Evolutionary conservation across 1,140 invertebrate genomes (phyloP).

Genomic region (Sarcophaga bullata): DNA sequence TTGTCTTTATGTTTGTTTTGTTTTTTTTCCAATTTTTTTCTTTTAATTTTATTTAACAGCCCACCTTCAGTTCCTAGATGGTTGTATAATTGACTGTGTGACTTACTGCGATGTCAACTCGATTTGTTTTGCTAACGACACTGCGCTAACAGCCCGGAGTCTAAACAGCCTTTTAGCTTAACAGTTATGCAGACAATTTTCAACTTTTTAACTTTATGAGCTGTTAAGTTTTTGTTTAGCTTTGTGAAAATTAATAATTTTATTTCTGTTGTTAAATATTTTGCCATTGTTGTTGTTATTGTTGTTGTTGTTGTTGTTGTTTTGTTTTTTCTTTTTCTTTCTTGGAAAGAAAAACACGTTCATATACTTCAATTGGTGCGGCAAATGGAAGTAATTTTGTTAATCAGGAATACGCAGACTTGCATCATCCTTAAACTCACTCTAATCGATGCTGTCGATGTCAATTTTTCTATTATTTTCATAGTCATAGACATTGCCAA

Average conservation of each 20-base stretch:
- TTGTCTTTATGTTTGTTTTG: not conserved
- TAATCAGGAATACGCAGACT: too few relatives aligned
- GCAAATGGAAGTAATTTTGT: too few relatives aligned
- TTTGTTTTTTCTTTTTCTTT: not conserved
- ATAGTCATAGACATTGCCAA: too few relatives aligned
- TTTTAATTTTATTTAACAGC: slow-evolving; percentile 19
- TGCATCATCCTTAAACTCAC: too few relatives aligned
- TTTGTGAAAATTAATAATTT: slow-evolving; percentile 38
- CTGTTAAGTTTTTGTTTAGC: slow-evolving; percentile 29
- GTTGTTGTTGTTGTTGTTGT: too few relatives aligned
- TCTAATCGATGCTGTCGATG: too few relatives aligned
- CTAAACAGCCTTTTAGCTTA: slow-evolving; percentile 25
- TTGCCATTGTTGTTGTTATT: not conserved
- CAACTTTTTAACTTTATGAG: slow-evolving; percentile 39
- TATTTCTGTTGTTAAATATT: slow-evolving; percentile 5
- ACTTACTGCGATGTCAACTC: not conserved
- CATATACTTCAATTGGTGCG: too few relatives aligned
- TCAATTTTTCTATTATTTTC: too few relatives aligned
- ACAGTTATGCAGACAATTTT: not conserved
- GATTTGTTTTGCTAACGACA: not conserved
- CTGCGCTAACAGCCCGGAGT: not conserved
- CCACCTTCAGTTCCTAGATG: not conserved
- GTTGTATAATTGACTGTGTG: not conserved
- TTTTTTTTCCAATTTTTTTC: not conserved
- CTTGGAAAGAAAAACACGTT: not conserved